Percentiles rank a stretch among this genome's conserved stretches.
These are phyloP conservation scores for Apamea epomidion DNA, from an alignment of 2,888 invertebrate genomes.

Conservation along the genomic window DNA sequence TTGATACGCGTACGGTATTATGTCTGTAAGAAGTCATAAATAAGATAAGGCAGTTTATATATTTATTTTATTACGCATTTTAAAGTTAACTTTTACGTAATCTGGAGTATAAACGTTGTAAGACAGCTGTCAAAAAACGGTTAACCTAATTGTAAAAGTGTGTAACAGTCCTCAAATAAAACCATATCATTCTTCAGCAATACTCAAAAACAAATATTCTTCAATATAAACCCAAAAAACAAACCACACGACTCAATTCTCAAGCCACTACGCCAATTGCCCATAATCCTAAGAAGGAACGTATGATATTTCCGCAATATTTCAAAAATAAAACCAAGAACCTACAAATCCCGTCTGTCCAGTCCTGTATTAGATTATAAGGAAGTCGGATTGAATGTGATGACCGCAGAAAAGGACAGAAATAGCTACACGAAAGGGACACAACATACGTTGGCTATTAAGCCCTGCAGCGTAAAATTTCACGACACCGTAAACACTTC, in stretches of 20 bases:
- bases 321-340: slow-evolving; percentile 72
- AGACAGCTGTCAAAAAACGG: too few relatives aligned
- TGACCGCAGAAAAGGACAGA: slow-evolving; percentile 74
- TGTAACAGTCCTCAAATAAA: neutral
- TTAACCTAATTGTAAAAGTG: too few relatives aligned
- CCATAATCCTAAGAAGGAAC: slow-evolving; percentile 76
- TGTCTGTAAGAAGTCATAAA: too few relatives aligned
- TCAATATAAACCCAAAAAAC: slow-evolving; percentile 21
- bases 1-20: too few relatives aligned
- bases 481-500: slow-evolving; percentile 84
- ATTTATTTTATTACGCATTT: too few relatives aligned
- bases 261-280: slow-evolving; percentile 77
- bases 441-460: slow-evolving; percentile 77
- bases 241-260: slow-evolving; percentile 62
- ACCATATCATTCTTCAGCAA: neutral
- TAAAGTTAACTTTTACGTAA: too few relatives aligned
- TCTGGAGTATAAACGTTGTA: too few relatives aligned
- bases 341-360: slow-evolving; percentile 82
- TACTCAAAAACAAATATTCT: neutral
- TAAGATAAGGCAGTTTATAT: too few relatives aligned
- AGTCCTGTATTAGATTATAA: slow-evolving; percentile 84
- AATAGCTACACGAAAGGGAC: slow-evolving; percentile 66
- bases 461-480: slow-evolving; percentile 86
- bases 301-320: slow-evolving; percentile 81
- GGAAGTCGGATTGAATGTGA: slow-evolving; percentile 82